A percentile compares a stretch with the other conserved stretches of the same genome.
phyloP scores from a whole-genome alignment of 1,140 invertebrate genomes.

The Ostrea edulis region DNA sequence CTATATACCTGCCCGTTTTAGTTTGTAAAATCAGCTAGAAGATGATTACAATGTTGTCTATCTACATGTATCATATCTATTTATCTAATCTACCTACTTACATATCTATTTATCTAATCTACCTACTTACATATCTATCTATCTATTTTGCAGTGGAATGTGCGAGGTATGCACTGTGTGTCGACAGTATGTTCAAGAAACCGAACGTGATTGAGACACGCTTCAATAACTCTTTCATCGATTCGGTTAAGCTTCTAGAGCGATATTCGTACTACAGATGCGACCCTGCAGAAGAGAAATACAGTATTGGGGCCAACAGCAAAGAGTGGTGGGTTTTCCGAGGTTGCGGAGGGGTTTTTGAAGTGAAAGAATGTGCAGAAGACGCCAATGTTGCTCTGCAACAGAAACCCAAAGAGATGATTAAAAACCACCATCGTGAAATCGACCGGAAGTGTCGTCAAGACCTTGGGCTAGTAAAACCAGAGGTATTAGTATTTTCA shows the following conservation, averaged over 20 bases:
- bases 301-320: conserved; percentile 38
- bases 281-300: conserved; percentile 55
- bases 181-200: conserved; percentile 57
- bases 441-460: conserved; percentile 47
- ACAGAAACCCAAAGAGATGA: conserved; percentile 38
- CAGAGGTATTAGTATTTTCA: not conserved
- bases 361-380: conserved; percentile 51
- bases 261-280: conserved; percentile 54
- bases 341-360: conserved; percentile 57
- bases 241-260: conserved; percentile 47
- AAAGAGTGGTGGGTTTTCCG: conserved; percentile 58
- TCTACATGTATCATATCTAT: not conserved
- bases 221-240: conserved; percentile 52
- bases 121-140: not conserved
- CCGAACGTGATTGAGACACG: conserved; percentile 41
- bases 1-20: too few relatives aligned
- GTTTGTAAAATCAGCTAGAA: too few relatives aligned
- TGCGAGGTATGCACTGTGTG: conserved; percentile 45
- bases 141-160: conserved; percentile 46
- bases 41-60: too few relatives aligned
- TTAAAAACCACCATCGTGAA: conserved; percentile 43
- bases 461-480: conserved; percentile 21
- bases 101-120: not conserved
- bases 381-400: not conserved
- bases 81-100: not conserved